Evolutionary conservation across 2,113 vertebrate genomes (phyloP).

Genomic region (Pavo muticus): DNA sequence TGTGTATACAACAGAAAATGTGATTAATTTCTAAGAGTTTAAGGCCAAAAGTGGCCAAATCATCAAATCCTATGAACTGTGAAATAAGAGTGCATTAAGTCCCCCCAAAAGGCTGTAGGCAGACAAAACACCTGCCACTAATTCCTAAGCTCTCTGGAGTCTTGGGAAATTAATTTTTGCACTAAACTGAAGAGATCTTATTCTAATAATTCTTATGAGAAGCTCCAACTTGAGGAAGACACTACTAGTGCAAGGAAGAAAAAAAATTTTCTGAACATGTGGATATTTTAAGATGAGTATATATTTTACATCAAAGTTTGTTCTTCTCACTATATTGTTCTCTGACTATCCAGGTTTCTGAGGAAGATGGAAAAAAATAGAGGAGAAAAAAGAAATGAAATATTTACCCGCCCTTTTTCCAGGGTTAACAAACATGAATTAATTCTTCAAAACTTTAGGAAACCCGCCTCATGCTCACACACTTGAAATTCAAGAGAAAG

Average conservation of each 20-base stretch:
- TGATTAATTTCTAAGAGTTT: background rate
- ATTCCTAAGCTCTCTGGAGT: background rate
- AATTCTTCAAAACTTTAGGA: background rate
- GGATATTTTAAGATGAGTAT: background rate
- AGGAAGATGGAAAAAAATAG: background rate
- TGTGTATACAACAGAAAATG: background rate
- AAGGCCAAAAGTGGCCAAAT: background rate
- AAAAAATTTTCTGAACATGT: background rate
- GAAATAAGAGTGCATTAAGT: background rate
- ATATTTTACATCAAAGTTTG: background rate
- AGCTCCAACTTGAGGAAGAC: background rate
- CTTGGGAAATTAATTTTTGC: conserved; percentile 4
- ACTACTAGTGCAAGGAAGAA: background rate
- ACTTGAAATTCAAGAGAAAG: background rate
- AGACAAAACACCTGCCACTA: background rate
- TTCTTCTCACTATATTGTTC: background rate
- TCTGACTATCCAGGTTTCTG: background rate
- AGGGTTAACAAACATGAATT: background rate
- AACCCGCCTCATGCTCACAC: background rate
- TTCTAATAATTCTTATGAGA: background rate
- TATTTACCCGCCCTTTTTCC: background rate
- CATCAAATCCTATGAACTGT: background rate
- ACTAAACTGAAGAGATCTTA: background rate
- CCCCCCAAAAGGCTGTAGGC: background rate
- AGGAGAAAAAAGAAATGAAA: background rate